Base-by-base conservation (phyloP, 2,797 vertebrate genomes). In the Sebastes dallii region DNA sequence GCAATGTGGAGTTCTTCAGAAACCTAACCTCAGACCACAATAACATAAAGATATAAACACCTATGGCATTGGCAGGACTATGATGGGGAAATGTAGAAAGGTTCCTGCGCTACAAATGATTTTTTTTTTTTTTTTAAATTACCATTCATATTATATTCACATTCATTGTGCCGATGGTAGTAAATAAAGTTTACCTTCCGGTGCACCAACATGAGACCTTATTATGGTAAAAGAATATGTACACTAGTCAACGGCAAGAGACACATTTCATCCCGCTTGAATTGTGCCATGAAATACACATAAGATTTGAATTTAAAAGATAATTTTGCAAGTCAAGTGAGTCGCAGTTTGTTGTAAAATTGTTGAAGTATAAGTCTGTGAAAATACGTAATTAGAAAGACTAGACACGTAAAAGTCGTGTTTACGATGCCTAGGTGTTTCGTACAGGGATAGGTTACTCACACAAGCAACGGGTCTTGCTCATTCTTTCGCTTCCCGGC, bases 1-100 rank as follows among this genome's bases (percentile, higher is more conserved):
- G 87, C 87, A 90, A 89, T 90, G 88, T 86, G 86, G 87, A 86
- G 80, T 81, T 90, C 77, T 77, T 91, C 86, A 87, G 76, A 80
- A 85, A 86, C 72, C 71, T 46, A 80, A 83, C 80, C 83, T 78
- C 65, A 75, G 66, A 80, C 83, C 80, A 83, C 62, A 76, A 66
- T 86, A 75, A 87, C 86, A 83, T 62, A 58, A 85, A 74, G 24
- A 86, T 80, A 80, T 91, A 91, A 92, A 92, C 91, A 92, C 68
- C 62, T 68, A 29, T 75, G 62, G 27, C 64, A 30, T 12, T 76
- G 77, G 39, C 66, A 56, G 27, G n/a, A 81, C 36, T 85, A 68
- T 71, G 34, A 30, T 58, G 55, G 32, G 22, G n/a, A 56, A 80
- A 78, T 34, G 16, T 14, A 39, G 20, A 60, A n/a, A 30, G 29